Evolutionary conservation across 92 coral and sea anemone genomes (phyloP).

Genomic region (Paragorgia papillata): DNA sequence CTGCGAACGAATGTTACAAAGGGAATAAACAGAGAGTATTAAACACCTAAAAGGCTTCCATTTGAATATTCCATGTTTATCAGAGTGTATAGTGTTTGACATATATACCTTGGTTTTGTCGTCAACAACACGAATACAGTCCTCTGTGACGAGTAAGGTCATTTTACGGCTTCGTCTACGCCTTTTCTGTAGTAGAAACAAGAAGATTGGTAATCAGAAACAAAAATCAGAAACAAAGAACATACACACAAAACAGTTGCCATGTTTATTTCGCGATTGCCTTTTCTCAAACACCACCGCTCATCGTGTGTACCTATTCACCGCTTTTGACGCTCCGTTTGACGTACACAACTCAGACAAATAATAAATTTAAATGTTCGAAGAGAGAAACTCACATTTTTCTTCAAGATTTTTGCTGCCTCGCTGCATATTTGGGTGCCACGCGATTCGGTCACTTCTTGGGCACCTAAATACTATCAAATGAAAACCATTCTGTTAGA

Average conservation of each 20-base stretch:
- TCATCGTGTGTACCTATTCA: not conserved
- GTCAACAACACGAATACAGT: slow-evolving; percentile 94
- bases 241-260: no score
- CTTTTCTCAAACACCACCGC: no score
- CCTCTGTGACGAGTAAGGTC: slow-evolving; percentile 94
- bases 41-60: no score
- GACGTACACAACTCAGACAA: no score
- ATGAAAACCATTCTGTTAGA: slow-evolving; percentile 7
- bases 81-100: no score
- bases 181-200: slow-evolving; percentile 69
- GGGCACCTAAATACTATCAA: slow-evolving; percentile 86
- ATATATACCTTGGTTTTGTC: slow-evolving; percentile 95
- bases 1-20: no score
- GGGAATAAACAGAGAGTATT: no score
- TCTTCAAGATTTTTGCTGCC: slow-evolving; percentile 55
- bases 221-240: not conserved
- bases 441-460: slow-evolving; percentile 95
- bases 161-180: slow-evolving; percentile 57
- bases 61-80: no score
- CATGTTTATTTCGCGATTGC: no score
- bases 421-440: slow-evolving; percentile 99
- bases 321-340: no score
- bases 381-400: slow-evolving; percentile 20
- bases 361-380: not conserved
- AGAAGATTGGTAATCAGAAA: slow-evolving; percentile 4